Base-by-base conservation (phyloP, 30 jellyfish, hydroid and myxozoan genomes). In the Aurelia aurita complex sp. Pacific region DNA sequence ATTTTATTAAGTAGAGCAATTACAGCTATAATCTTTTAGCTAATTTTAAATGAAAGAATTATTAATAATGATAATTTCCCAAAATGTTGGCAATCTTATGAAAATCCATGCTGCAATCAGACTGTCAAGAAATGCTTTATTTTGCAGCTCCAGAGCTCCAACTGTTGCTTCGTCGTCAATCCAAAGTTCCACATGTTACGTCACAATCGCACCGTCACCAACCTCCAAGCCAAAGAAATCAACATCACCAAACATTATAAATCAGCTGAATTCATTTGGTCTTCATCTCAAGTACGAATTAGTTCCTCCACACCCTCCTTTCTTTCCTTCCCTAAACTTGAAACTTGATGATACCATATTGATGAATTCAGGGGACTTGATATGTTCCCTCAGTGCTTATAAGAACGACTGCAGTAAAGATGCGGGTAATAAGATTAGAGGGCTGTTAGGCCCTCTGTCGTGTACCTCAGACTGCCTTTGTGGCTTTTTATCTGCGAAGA, bases 301-400 rank as follows among this genome's bases (percentile, higher is more conserved):
- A 23, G 74, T 89, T 5, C 96, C 97, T 1, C 97, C 96, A 36
- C 88, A 84, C 29, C 97, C 97, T 12, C 98, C 91, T 4, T 88
- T 94, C 63, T 69, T 79, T 54, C 92, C 97, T 19, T 84, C 98
- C 1, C 82, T 94, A 1, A 73, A 85, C 82, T 72, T 94, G 64
- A 88, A 94, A 61, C 77, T 83, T 16, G 81, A 74, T 14, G 90
- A 89, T 67, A 88, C 88, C 36, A 67, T 94, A 15, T 59, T 94
- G 69, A 36, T 94, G 51, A 94, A 94, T 63, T 84, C 96, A 9
- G 98, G 98, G 4, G 98, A 94, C 74, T 67, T 81, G 78, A 17
- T 92, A 19, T 87, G 90, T 76, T 95, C 98, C 1, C 67, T 86
- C 12, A 52, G 70, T 74, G 88, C 71, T 64, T 23, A 67, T 35